These are phyloP conservation scores for Corythoichthys haematopterus DNA, from an alignment of 2,113 vertebrate species.

Conservation along the genomic window DNA sequence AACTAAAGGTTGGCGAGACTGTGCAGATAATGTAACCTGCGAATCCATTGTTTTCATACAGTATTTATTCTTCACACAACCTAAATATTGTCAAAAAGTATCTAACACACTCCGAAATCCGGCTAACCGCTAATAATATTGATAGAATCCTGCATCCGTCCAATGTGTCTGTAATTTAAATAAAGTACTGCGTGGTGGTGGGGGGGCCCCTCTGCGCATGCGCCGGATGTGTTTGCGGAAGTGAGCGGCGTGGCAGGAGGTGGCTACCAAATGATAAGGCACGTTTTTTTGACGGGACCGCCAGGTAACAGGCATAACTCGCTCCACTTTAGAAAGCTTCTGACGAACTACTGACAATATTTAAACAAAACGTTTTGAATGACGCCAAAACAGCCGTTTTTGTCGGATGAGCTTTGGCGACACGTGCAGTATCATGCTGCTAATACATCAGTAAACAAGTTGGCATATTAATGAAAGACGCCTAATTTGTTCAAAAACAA, in stretches of 20 bases:
- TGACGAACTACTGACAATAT: neutral
- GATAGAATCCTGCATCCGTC: neutral
- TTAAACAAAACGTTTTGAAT: neutral
- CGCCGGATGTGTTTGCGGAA: slow-evolving; percentile 52
- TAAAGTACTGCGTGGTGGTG: neutral
- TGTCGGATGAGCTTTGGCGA: neutral
- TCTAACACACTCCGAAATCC: neutral
- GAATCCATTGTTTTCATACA: neutral
- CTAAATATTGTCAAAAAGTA: neutral
- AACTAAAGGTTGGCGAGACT: neutral
- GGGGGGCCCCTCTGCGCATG: slow-evolving; percentile 40
- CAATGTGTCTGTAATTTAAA: neutral
- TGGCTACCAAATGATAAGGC: slow-evolving; percentile 68
- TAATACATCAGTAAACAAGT: neutral
- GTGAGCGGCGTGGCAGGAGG: neutral
- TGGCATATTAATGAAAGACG: too few relatives aligned
- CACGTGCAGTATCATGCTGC: neutral
- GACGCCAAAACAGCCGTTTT: neutral
- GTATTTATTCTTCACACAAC: neutral
- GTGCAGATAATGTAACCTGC: neutral
- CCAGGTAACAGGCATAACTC: slow-evolving; percentile 72
- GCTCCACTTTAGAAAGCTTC: neutral
- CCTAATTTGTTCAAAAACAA: too few relatives aligned
- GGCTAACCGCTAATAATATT: neutral
- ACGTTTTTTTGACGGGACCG: slow-evolving; percentile 86